Conservation (phyloP, 1,140 invertebrate species). For the Drosophila punjabiensis region DNA sequence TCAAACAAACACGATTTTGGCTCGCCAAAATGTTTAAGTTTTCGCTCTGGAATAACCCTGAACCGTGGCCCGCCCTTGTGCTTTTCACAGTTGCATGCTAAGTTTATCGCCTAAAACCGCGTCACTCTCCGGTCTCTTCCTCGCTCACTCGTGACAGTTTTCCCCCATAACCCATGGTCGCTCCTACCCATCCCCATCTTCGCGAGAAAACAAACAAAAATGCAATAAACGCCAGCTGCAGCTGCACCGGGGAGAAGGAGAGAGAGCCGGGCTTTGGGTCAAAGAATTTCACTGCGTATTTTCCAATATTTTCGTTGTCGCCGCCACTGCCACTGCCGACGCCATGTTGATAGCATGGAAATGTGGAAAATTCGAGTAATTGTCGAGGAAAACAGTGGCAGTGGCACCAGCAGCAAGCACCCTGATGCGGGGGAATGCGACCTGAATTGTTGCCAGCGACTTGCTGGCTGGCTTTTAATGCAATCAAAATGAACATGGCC, state of each 20-base stretch:
- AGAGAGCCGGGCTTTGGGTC: slow-evolving; percentile 33
- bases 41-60: slow-evolving; percentile 9
- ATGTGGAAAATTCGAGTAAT: slow-evolving; percentile 66
- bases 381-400: slow-evolving; percentile 25
- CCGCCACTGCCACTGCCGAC: slow-evolving; percentile 14
- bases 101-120: slow-evolving; percentile 45
- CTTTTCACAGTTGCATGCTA: slow-evolving; percentile 67
- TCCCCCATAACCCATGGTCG: background rate
- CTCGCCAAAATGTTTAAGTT: slow-evolving; percentile 30
- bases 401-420: slow-evolving; percentile 25
- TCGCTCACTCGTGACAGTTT: slow-evolving; percentile 12
- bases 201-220: slow-evolving; percentile 62
- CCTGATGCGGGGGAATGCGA: slow-evolving; percentile 30
- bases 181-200: slow-evolving; percentile 34
- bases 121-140: background rate
- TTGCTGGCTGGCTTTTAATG: slow-evolving; percentile 19
- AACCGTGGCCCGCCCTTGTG: slow-evolving; percentile 23
- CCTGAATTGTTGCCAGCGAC: slow-evolving; percentile 29
- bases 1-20: slow-evolving; percentile 51
- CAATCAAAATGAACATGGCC: slow-evolving; percentile 39
- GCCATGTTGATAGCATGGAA: slow-evolving; percentile 50
- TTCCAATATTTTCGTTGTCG: slow-evolving; percentile 46
- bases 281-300: slow-evolving; percentile 71
- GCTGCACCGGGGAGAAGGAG: slow-evolving; percentile 16
- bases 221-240: slow-evolving; percentile 76